Evolutionary conservation across 1,140 invertebrate species (phyloP), one percentile per base, ranked within the genome.

Genomic region (Dendrolimus punctatus): DNA sequence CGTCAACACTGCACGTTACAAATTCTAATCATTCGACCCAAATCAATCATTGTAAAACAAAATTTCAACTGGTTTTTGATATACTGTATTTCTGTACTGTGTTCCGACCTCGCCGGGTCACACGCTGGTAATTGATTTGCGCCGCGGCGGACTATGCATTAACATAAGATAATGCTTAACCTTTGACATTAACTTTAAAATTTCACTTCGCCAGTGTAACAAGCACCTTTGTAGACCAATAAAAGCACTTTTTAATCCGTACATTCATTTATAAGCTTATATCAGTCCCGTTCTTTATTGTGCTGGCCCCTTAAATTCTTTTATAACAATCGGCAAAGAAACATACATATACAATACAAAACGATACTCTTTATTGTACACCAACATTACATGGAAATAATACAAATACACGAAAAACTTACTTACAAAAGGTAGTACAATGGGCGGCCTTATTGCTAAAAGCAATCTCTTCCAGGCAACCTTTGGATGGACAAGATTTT

Each of bases 161-260:
- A 85, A 80, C 81, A 80, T 85, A 76, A 81, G 78, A 78, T 82
- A 81, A 78, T 76, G 78, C 68, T 85, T 82, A 69, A 81, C 77
- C 79, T 70, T 44, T 78, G 79, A 82, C 76, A 64, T 66, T 38
- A 49, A 57, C 77, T 78, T 80, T 82, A 82, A 80, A 81, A 70
- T 76, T 79, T 74, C 76, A 73, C 74, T 58, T 68, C 60, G 53
- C 71, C 62, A 68, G 57, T 66, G 55, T 60, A 63, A 66, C 49
- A 58, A 61, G 65, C 46, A 51, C 53, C 50, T 60, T 60, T 45
- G 59, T 57, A 39, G 45, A 40, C 39, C 47, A 59, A 52, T 37
- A n/a, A 23, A 23, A 23, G 23, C 23, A 23, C 23, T 23, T 23
- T 23, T 23, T 23, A 23, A 23, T 23, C 23, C 3, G 23, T 23